Evolutionary conservation across 2,797 vertebrate genomes (phyloP).

Genomic region (Sebastiscus tertius): DNA sequence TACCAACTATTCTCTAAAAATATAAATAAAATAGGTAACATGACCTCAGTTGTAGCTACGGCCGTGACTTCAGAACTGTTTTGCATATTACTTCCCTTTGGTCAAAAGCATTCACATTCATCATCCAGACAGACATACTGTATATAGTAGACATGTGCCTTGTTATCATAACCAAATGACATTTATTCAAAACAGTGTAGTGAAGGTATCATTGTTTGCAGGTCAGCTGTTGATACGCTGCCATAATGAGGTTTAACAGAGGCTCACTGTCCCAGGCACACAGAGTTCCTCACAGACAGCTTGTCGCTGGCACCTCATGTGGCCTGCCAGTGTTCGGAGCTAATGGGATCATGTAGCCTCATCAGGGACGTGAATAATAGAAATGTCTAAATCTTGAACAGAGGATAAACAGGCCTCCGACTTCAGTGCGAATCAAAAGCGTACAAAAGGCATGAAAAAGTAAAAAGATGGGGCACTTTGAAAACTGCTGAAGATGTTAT

Average conservation of each 20-base stretch:
- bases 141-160: neutral
- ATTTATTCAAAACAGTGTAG: neutral
- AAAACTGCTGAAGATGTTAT: constrained; percentile 23
- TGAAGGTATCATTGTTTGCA: neutral
- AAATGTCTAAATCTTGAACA: constrained; percentile 35
- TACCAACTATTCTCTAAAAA: neutral
- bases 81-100: neutral
- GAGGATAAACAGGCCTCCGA: constrained; percentile 28
- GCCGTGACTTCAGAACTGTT: neutral
- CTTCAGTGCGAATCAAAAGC: constrained; percentile 20
- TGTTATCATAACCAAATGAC: neutral
- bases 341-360: constrained; percentile 57
- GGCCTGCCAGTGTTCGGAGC: constrained; percentile 28
- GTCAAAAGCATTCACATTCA: neutral
- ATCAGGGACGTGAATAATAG: constrained; percentile 54
- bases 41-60: neutral
- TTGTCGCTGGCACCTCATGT: constrained; percentile 34
- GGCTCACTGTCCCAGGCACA: constrained; percentile 2
- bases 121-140: neutral
- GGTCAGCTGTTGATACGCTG: neutral
- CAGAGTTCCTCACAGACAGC: constrained; percentile 33
- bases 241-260: constrained; percentile 31
- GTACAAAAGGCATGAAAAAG: constrained; percentile 19
- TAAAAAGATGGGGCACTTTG: constrained; percentile 6
- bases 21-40: neutral